These are phyloP conservation scores for Anorthoa munda DNA, from an alignment of 2,888 invertebrate genomes.

Conservation along the genomic window DNA sequence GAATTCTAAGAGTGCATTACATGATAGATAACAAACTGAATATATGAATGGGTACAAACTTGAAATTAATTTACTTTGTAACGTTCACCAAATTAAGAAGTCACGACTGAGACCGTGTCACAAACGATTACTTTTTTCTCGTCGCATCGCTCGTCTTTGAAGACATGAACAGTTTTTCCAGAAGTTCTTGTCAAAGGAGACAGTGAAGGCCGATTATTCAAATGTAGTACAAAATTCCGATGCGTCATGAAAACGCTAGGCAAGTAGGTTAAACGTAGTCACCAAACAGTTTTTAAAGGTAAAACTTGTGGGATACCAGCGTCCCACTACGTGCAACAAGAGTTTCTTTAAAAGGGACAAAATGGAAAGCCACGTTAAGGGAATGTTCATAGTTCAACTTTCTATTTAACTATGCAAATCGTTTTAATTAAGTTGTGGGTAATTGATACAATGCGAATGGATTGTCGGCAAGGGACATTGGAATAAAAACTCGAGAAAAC, in stretches of 20 bases:
- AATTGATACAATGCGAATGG: slow-evolving; percentile 56
- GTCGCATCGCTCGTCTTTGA: slow-evolving; percentile 48
- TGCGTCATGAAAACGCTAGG: slow-evolving; percentile 80
- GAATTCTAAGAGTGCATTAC: slow-evolving; percentile 22
- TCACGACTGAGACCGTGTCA: slow-evolving; percentile 64
- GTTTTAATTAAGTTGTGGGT: slow-evolving; percentile 58
- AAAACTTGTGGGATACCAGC: slow-evolving; percentile 73
- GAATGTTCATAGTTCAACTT: slow-evolving; percentile 56
- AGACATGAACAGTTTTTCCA: slow-evolving; percentile 74
- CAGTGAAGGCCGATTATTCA: slow-evolving; percentile 80
- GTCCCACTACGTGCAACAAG: slow-evolving; percentile 75
- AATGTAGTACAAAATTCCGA: slow-evolving; percentile 85
- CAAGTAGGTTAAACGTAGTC: slow-evolving; percentile 83
- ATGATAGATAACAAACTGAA: slow-evolving; percentile 35
- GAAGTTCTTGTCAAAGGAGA: slow-evolving; percentile 76
- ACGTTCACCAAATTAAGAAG: slow-evolving; percentile 61
- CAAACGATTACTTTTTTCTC: slow-evolving; percentile 65
- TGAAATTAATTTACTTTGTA: slow-evolving; percentile 58
- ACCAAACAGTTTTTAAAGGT: slow-evolving; percentile 75
- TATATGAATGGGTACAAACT: slow-evolving; percentile 45
- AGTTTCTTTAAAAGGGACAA: slow-evolving; percentile 73
- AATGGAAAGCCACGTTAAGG: slow-evolving; percentile 80
- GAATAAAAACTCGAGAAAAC: slow-evolving; percentile 43
- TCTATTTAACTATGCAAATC: slow-evolving; percentile 66
- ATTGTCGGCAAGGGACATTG: slow-evolving; percentile 33